Evolutionary conservation across 2,888 invertebrate genomes (phyloP).

Genomic region (Bombylius discolor): DNA sequence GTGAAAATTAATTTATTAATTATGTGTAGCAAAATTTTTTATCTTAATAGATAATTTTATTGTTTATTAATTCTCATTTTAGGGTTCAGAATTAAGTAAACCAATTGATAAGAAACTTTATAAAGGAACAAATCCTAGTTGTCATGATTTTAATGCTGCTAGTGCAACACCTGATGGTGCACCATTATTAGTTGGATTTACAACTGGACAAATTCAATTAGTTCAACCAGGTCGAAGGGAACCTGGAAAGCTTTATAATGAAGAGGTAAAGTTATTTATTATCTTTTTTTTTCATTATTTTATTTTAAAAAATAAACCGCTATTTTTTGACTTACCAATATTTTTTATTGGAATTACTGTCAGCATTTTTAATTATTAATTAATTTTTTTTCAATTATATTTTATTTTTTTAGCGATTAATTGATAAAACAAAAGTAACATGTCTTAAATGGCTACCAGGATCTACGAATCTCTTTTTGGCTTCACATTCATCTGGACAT

Average conservation of each 20-base stretch:
- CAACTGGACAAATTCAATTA: constrained; percentile 94
- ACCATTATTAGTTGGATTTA: constrained; percentile 89
- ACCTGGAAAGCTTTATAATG: constrained; percentile 91
- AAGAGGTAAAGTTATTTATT: constrained; percentile 56
- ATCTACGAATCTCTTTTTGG: constrained; percentile 84
- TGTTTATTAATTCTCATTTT: constrained; percentile 15
- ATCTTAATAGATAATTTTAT: background rate
- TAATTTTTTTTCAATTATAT: background rate
- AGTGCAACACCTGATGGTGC: constrained; percentile 73
- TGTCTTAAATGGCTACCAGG: constrained; percentile 97
- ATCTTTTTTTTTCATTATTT: background rate
- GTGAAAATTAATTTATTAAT: too few relatives aligned
- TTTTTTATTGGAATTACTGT: background rate
- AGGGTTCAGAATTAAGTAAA: constrained; percentile 91
- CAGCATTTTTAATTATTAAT: background rate
- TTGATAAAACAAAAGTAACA: constrained; percentile 52
- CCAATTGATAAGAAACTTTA: constrained; percentile 97
- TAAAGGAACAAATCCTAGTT: constrained; percentile 97
- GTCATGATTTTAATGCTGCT: constrained; percentile 91
- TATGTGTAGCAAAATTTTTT: background rate
- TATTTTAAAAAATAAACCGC: too few relatives aligned
- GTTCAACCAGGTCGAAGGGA: constrained; percentile 96
- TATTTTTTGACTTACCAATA: background rate
- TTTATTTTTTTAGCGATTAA: constrained; percentile 28
- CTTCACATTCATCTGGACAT: constrained; percentile 90